These are phyloP conservation scores for Achlya flavicornis DNA, from an alignment of 2,888 invertebrate species.

Conservation along the genomic window DNA sequence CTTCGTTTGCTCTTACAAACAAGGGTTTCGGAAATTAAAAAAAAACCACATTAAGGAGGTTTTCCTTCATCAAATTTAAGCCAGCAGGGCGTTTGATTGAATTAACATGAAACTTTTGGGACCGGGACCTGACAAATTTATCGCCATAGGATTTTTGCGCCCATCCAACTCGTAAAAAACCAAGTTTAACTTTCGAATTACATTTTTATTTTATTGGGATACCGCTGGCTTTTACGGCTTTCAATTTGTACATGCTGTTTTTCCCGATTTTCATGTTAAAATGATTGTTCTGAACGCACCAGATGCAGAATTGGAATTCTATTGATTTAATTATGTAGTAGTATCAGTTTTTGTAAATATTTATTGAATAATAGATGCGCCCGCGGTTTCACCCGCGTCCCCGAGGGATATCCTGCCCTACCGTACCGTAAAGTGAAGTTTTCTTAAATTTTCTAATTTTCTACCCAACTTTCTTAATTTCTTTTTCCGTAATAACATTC, in stretches of 20 bases:
- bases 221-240: constrained; percentile 49
- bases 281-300: constrained; percentile 1
- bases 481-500: too few relatives aligned
- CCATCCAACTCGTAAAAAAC: constrained; percentile 60
- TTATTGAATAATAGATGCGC: neutral
- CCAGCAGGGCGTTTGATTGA: constrained; percentile 72
- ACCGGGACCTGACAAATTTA: constrained; percentile 70
- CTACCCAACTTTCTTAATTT: too few relatives aligned
- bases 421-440: too few relatives aligned
- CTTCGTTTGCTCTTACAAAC: constrained; percentile 18
- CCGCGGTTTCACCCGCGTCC: too few relatives aligned
- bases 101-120: constrained; percentile 77
- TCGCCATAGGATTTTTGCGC: constrained; percentile 62
- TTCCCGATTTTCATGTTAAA: constrained; percentile 12
- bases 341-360: neutral
- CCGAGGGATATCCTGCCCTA: too few relatives aligned
- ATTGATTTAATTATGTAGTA: neutral
- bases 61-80: constrained; percentile 75
- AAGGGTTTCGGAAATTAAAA: constrained; percentile 36
- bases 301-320: neutral
- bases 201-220: constrained; percentile 65
- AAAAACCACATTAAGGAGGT: constrained; percentile 48
- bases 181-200: constrained; percentile 65
- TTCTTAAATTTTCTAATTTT: too few relatives aligned
- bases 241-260: constrained; percentile 47